Conservation (phyloP, 2,113 vertebrate genomes). For the Pungitius pungitius region DNA sequence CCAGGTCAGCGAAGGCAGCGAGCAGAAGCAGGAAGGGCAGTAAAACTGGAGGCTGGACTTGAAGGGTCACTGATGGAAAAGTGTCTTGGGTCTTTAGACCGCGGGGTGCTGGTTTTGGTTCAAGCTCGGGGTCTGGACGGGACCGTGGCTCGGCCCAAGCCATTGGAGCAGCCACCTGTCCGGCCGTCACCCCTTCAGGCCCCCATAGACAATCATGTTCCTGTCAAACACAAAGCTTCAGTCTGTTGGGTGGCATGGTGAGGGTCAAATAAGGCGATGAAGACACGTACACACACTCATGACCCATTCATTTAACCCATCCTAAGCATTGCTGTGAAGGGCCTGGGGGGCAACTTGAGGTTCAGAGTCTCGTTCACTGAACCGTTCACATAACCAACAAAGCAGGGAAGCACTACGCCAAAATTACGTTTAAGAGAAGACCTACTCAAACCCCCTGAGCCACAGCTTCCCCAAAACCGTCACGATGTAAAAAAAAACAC, state of each 20-base stretch:
- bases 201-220: slow-evolving; percentile 66
- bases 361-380: background rate
- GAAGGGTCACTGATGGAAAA: slow-evolving; percentile 11
- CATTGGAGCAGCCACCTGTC: slow-evolving; percentile 63
- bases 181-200: slow-evolving; percentile 56
- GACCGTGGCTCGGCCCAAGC: slow-evolving; percentile 54
- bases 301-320: background rate
- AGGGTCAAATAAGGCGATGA: background rate
- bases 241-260: background rate
- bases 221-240: slow-evolving; percentile 52
- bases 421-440: background rate
- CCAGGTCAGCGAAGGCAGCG: slow-evolving; percentile 47
- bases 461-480: background rate
- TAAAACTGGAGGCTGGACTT: slow-evolving; percentile 18
- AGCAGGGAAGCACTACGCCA: background rate
- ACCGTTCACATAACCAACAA: background rate
- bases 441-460: background rate
- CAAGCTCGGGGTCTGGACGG: slow-evolving; percentile 40
- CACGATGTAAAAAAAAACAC: background rate
- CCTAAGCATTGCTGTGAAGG: background rate
- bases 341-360: background rate
- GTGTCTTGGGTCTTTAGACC: slow-evolving; percentile 10
- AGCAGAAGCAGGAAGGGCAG: slow-evolving; percentile 42
- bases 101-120: slow-evolving; percentile 16
- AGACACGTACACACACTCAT: background rate